These are phyloP conservation scores for Dendroctonus valens DNA, from an alignment of 1,140 invertebrate genomes.

Conservation along the genomic window DNA sequence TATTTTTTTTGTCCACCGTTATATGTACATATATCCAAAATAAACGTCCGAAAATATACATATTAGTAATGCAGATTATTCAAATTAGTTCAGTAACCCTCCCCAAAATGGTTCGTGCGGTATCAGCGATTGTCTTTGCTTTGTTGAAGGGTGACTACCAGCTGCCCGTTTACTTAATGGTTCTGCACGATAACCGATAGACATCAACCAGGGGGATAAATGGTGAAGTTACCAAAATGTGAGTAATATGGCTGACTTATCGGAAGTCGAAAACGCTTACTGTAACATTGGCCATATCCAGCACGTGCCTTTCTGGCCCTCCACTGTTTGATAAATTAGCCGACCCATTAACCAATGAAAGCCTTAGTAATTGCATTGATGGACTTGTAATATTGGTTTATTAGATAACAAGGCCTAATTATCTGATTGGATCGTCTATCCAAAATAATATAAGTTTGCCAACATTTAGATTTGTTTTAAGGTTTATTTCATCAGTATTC, in stretches of 20 bases:
- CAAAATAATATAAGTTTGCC: background rate
- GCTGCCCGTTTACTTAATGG: no score
- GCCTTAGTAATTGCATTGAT: background rate
- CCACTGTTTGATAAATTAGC: slow-evolving; percentile 2
- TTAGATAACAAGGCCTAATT: background rate
- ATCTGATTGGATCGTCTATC: background rate
- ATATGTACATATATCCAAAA: no score
- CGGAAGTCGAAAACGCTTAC: background rate
- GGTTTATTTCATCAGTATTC: no score
- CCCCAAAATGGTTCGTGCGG: background rate
- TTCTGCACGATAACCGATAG: no score
- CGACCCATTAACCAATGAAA: background rate
- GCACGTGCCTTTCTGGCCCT: background rate
- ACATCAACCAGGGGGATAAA: background rate
- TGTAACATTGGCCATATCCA: background rate
- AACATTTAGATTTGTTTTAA: no score
- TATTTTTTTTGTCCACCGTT: no score
- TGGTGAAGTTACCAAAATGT: background rate
- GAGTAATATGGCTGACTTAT: slow-evolving; percentile 1
- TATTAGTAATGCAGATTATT: no score
- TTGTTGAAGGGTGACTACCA: no score
- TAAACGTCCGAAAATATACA: no score
- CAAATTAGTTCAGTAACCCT: background rate
- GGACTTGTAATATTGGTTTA: background rate
- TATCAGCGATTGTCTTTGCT: no score